These are phyloP conservation scores for Tetragonisca angustula DNA, from an alignment of 2,888 invertebrate species.

Conservation along the genomic window DNA sequence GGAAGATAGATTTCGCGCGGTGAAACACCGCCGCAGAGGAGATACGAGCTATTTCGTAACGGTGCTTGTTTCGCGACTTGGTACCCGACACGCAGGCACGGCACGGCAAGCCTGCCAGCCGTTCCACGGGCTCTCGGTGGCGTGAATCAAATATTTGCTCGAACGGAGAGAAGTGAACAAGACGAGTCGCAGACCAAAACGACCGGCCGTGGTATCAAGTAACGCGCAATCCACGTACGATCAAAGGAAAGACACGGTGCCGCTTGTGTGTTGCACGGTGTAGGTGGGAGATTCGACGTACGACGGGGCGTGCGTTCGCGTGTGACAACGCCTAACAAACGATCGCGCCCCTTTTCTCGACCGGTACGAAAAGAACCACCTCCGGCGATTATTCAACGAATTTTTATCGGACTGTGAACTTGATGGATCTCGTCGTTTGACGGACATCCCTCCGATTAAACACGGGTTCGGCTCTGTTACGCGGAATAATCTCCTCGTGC, in stretches of 20 bases:
- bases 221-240: constrained; percentile 52
- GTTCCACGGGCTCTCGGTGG: constrained; percentile 26
- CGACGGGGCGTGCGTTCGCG: constrained; percentile 72
- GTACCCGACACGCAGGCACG: constrained; percentile 65
- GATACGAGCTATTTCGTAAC: constrained; percentile 72
- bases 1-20: constrained; percentile 57
- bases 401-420: constrained; percentile 36
- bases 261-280: constrained; percentile 55
- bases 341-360: constrained; percentile 66
- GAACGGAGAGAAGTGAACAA: not conserved
- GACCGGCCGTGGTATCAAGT: constrained; percentile 36
- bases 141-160: constrained; percentile 32
- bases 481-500: constrained; percentile 55
- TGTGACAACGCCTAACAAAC: constrained; percentile 78
- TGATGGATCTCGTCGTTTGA: constrained; percentile 55
- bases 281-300: constrained; percentile 66
- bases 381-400: constrained; percentile 16
- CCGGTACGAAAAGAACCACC: constrained; percentile 35
- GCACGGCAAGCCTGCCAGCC: constrained; percentile 58
- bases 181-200: constrained; percentile 16
- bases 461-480: constrained; percentile 32
- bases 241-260: constrained; percentile 34
- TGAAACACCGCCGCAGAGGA: constrained; percentile 46
- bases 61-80: constrained; percentile 70
- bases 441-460: constrained; percentile 32